Evolutionary conservation across 2,113 vertebrate genomes (phyloP), one percentile per base, ranked within the genome.

Genomic region (Misgurnus anguillicaudatus): DNA sequence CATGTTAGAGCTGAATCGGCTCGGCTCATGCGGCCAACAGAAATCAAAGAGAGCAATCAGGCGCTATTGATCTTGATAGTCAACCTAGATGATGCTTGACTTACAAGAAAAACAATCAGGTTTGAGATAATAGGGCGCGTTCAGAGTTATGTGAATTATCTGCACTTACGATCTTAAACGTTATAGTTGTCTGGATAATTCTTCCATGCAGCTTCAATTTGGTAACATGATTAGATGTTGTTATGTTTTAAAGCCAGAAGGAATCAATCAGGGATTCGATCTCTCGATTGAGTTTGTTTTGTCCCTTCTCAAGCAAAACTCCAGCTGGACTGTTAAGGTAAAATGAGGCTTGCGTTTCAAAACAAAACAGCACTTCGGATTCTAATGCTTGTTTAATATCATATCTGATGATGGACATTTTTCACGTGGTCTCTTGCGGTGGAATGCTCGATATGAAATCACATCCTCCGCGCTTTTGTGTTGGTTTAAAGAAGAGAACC

Each of bases 141-240:
- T 73, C 19, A 45, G 55, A 73, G 9, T 73, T 38, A 73, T 36
- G 72, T 53, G 9, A 64, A 39, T 64, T 76, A 76, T 76, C 73
- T 64, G 42, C 24, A 53, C 5, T 53, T 76, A 24, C 19, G 53
- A 76, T 76, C 73, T 64, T 75, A 24, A 53, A 75, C 7, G n/a
- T 63, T 17, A 39, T 51, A 64, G 58, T 64, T 63, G 73, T 64
- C 73, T 75, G 73, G 45, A 21, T 75, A 64, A 75, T 75, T 75
- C 60, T 17, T 64, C 73, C 60, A 64, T 64, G 73, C 60, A 19
- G 60, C 73, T 75, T 31, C 61, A 75, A 64, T 75, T 14, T 64
- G 71, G 42, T 63, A 53, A 64, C 58, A 14, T 76, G 45, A 76
- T 64, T 76, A 64, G 9, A 53, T 64, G 61, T 64, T 75, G 58